Evolutionary conservation across 2,888 invertebrate species (phyloP).

Genomic region (Cremastinae sp.): DNA sequence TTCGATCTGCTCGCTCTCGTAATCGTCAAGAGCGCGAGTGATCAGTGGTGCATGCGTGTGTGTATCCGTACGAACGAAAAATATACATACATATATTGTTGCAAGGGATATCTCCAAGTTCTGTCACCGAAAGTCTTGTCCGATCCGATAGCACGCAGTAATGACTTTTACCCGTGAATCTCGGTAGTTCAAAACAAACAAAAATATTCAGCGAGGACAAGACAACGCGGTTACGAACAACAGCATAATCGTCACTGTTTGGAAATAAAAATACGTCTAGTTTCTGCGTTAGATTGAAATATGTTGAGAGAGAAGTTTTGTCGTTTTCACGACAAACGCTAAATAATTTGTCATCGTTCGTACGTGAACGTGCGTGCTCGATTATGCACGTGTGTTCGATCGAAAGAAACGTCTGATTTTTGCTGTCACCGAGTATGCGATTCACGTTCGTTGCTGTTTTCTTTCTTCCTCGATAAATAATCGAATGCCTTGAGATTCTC

Average conservation of each 20-base stretch:
- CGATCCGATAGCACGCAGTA: constrained; percentile 52
- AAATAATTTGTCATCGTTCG: too few species aligned
- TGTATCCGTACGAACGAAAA: background rate
- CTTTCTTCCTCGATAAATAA: constrained; percentile 2
- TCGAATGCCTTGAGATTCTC: constrained; percentile 35
- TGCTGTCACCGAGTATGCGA: constrained; percentile 14
- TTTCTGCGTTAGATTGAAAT: too few species aligned
- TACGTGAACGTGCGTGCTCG: too few species aligned
- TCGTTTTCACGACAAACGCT: too few species aligned
- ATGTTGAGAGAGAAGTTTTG: too few species aligned
- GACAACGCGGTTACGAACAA: background rate
- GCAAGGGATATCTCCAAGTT: constrained; percentile 31
- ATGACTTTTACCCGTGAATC: constrained; percentile 8
- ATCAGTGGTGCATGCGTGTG: background rate
- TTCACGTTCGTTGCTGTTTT: constrained; percentile 6
- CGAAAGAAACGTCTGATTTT: constrained; percentile 15
- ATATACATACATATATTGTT: background rate
- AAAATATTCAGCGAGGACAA: background rate
- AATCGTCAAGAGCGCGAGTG: too few species aligned
- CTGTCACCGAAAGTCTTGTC: constrained; percentile 60
- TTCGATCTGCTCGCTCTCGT: too few species aligned
- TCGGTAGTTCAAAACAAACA: background rate
- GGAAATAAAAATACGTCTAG: too few species aligned
- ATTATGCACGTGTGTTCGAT: background rate
- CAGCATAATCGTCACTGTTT: background rate